Base-by-base conservation (phyloP, 2,888 invertebrate species). In the Lamellibrachia satsuma region DNA sequence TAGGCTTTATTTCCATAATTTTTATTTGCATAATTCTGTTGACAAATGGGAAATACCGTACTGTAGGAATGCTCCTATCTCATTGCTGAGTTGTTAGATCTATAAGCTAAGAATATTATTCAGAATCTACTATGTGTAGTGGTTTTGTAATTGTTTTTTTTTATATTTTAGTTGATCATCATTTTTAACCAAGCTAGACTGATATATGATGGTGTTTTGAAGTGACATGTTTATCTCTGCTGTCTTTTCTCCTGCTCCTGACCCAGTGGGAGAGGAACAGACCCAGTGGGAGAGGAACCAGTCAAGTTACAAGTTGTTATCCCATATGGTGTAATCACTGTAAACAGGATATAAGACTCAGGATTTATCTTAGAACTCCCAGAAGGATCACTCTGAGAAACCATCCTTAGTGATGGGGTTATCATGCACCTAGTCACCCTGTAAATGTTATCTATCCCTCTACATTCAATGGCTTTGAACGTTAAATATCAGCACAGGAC, bases 331-430 rank as follows among this genome's bases (percentile, higher is more conserved):
- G 75, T 75, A 75, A 75, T 75, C 75, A 6, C n/a, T 22, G 75
- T 75, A 75, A 75, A 75, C 75, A 75, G 75, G 75, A 75, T 75
- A 75, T 75, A n/a, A 75, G n/a, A n/a, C 22, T n/a, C 22, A 75
- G 75, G 22, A 75, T 75, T 75, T 75, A 75, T 75, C 75, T 75
- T 75, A n/a, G 75, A 75, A 75, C 75, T 75, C 75, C 75, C 22
- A 15, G 75, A 75, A 75, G 22, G 75, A 22, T 75, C 75, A 75
- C 2, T 3, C 75, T 22, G 75, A 75, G 75, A 75, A 75, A 75
- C 75, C 22, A 75, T n/a, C n/a, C n/a, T 75, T 15, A 15, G 75
- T 22, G 75, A 75, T 75, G 75, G 22, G 75, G 75, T 75, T 75
- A 75, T 75, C 75, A 75, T n/a, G n/a, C 75, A 15, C 22, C 15